Percentiles rank a stretch among this genome's conserved stretches.
These are phyloP conservation scores for Orius insidiosus DNA, from an alignment of 1,140 invertebrate genomes.

Conservation along the genomic window DNA sequence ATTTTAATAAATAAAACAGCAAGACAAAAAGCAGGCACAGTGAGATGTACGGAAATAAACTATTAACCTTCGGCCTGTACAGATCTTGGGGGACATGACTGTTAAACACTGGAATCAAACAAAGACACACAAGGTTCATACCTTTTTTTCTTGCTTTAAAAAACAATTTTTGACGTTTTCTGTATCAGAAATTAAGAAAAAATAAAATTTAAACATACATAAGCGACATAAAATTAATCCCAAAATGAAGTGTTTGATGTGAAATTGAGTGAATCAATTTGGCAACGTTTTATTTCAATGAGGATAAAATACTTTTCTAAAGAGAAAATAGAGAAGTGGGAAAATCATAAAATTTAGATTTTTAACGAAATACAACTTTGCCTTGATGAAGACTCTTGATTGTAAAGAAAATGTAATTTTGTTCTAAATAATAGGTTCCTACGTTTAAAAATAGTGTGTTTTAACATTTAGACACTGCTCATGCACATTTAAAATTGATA, in stretches of 20 bases:
- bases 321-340: too few relatives aligned
- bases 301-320: too few relatives aligned
- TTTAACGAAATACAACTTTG: too few relatives aligned
- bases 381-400: too few relatives aligned
- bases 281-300: too few relatives aligned
- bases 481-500: too few relatives aligned
- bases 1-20: constrained; percentile 4
- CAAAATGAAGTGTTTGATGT: background rate
- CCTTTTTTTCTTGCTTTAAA: background rate
- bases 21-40: constrained; percentile 11
- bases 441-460: too few relatives aligned
- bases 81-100: constrained; percentile 78
- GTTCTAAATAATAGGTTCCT: too few relatives aligned
- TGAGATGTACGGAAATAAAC: constrained; percentile 9
- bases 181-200: constrained; percentile 3
- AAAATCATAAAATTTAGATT: too few relatives aligned
- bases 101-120: constrained; percentile 62
- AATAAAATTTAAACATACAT: background rate
- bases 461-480: too few relatives aligned
- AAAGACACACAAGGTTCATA: constrained; percentile 1
- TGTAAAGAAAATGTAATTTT: too few relatives aligned
- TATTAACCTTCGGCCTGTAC: constrained; percentile 69
- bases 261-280: background rate
- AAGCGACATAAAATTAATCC: background rate
- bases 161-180: background rate